Evolutionary conservation across 2,113 vertebrate species (phyloP).

Genomic region (Amphiprion ocellaris): DNA sequence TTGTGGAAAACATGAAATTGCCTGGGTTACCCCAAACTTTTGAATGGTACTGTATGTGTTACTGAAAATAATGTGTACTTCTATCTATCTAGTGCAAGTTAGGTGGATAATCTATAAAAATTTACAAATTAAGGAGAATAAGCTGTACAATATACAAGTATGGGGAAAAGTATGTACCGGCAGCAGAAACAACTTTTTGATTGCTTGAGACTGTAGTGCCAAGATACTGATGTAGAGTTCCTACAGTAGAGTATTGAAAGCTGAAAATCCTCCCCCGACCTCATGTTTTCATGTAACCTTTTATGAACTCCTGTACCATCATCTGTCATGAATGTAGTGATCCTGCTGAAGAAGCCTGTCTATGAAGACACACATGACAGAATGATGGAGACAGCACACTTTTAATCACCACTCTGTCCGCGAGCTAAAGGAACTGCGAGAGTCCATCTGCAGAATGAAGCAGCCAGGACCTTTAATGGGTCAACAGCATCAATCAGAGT

Average conservation of each 20-base stretch:
- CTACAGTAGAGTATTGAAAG: no score
- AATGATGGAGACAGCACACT: conserved; percentile 24
- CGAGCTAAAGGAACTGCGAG: conserved; percentile 1
- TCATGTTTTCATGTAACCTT: neutral
- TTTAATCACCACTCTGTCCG: conserved; percentile 36
- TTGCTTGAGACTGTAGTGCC: no score
- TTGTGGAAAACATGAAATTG: no score
- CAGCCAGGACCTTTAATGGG: conserved; percentile 31
- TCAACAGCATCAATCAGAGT: conserved; percentile 67
- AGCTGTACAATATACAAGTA: no score
- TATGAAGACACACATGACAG: neutral
- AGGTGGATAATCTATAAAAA: no score
- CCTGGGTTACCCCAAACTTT: no score
- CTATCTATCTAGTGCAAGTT: no score
- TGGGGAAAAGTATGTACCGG: no score
- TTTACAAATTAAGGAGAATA: no score
- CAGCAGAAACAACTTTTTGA: neutral
- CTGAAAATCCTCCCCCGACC: neutral
- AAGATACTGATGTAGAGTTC: neutral
- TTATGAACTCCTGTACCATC: neutral
- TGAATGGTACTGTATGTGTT: no score
- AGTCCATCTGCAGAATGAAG: conserved; percentile 57
- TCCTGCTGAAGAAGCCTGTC: neutral
- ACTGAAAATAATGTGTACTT: no score
- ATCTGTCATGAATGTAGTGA: neutral